Conservation (phyloP, 2,797 vertebrate genomes). For the Pogonophryne albipinna region DNA sequence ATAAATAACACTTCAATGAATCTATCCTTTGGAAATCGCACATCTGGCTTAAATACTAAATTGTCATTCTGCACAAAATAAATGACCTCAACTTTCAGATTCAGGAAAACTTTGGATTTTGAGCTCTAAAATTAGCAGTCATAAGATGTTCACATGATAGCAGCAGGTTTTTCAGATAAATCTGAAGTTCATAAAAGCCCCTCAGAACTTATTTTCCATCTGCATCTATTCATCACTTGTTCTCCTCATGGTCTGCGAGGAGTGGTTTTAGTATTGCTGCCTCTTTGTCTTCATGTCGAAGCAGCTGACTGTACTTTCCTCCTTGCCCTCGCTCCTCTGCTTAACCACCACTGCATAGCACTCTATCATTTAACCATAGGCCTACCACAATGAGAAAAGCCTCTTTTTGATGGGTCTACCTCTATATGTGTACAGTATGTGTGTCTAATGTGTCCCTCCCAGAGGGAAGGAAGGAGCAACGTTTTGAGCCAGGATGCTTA, state of each 20-base stretch:
- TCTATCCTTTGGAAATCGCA: slow-evolving; percentile 6
- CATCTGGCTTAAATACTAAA: not conserved
- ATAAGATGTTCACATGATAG: slow-evolving; percentile 48
- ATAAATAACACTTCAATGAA: not conserved
- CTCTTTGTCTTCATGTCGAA: slow-evolving; percentile 46
- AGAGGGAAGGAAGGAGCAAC: slow-evolving; percentile 60
- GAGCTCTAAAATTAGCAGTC: slow-evolving; percentile 15
- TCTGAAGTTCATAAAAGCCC: not conserved
- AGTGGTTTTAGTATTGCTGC: slow-evolving; percentile 41
- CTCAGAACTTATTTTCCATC: slow-evolving; percentile 14
- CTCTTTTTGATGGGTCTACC: slow-evolving; percentile 59
- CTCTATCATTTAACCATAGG: slow-evolving; percentile 76
- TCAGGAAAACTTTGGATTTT: not conserved
- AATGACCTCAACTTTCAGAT: not conserved
- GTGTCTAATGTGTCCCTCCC: slow-evolving; percentile 47
- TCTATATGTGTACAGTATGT: slow-evolving; percentile 28
- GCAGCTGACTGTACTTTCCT: slow-evolving; percentile 68
- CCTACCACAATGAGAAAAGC: slow-evolving; percentile 66
- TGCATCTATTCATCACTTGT: slow-evolving; percentile 48
- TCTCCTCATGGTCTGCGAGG: slow-evolving; percentile 25
- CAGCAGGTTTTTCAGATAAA: slow-evolving; percentile 3
- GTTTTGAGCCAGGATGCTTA: slow-evolving; percentile 26
- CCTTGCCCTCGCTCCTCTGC: slow-evolving; percentile 49
- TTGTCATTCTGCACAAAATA: not conserved
- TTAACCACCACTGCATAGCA: slow-evolving; percentile 49